phyloP scores from a whole-genome alignment of 2,797 vertebrate species.

The Halcyon chelicuti region DNA sequence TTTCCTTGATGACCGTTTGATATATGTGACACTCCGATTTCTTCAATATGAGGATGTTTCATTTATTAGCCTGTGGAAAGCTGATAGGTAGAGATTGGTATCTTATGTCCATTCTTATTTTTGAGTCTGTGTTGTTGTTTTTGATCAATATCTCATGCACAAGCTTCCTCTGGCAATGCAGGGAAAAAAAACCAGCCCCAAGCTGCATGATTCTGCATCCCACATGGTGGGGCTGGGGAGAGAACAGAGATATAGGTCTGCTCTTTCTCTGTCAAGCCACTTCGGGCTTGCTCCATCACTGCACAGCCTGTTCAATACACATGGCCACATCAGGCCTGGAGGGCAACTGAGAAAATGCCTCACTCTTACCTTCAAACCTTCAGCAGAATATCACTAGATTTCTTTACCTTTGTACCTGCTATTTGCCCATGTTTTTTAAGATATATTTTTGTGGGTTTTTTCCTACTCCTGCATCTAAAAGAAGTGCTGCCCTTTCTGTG shows the following conservation, averaged over 20 bases:
- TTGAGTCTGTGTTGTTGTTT: background rate
- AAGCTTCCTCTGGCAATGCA: background rate
- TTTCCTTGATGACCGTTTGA: conserved; percentile 41
- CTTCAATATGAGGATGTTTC: background rate
- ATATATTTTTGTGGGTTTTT: background rate
- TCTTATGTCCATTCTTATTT: conserved; percentile 21
- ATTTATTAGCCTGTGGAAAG: conserved; percentile 1
- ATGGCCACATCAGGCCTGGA: background rate
- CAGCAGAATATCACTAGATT: background rate
- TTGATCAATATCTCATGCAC: background rate
- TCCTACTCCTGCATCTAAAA: background rate
- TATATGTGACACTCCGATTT: conserved; percentile 9
- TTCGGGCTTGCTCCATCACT: background rate
- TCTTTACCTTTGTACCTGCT: background rate
- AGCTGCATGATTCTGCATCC: background rate
- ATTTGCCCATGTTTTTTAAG: background rate
- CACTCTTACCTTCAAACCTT: background rate
- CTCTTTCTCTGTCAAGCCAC: background rate
- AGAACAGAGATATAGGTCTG: background rate
- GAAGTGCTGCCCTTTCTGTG: background rate
- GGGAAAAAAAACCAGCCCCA: background rate
- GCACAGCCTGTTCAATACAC: background rate
- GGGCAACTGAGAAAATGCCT: background rate
- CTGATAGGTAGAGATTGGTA: background rate
- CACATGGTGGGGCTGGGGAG: background rate